phyloP scores from a whole-genome alignment of 2,888 invertebrate species.

The Latrodectus elegans region DNA sequence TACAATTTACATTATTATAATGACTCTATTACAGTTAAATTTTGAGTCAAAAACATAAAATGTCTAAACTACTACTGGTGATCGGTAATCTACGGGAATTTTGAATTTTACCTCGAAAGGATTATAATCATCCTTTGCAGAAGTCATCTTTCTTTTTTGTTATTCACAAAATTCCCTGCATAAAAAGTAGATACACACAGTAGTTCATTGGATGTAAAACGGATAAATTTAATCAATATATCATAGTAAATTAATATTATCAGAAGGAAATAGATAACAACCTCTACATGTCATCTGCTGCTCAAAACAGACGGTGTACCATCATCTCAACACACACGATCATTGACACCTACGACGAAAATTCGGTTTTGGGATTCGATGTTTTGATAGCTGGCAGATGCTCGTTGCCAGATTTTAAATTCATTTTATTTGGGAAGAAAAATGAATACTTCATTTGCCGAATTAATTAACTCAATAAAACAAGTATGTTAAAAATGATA shows the following conservation, averaged over 20 bases:
- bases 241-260: not conserved
- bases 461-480: too few relatives aligned
- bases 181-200: slow-evolving; percentile 28
- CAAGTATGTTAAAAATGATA: too few relatives aligned
- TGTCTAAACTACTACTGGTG: not conserved
- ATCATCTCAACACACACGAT: too few relatives aligned
- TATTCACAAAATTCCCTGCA: slow-evolving; percentile 37
- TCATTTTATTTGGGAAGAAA: too few relatives aligned
- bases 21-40: too few relatives aligned
- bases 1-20: too few relatives aligned
- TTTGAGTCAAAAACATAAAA: not conserved
- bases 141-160: slow-evolving; percentile 49
- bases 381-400: not conserved
- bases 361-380: not conserved
- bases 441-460: too few relatives aligned
- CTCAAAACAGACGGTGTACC: not conserved
- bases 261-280: not conserved
- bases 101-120: slow-evolving; percentile 62
- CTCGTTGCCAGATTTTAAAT: too few relatives aligned
- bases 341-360: not conserved
- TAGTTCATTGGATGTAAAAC: slow-evolving; percentile 9
- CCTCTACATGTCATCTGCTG: slow-evolving; percentile 31
- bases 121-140: slow-evolving; percentile 65
- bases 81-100: slow-evolving; percentile 16
- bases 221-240: not conserved